Evolutionary conservation across 2,888 invertebrate species (phyloP), one percentile per base, ranked within the genome.

Genomic region (Druceiella hillmani): DNA sequence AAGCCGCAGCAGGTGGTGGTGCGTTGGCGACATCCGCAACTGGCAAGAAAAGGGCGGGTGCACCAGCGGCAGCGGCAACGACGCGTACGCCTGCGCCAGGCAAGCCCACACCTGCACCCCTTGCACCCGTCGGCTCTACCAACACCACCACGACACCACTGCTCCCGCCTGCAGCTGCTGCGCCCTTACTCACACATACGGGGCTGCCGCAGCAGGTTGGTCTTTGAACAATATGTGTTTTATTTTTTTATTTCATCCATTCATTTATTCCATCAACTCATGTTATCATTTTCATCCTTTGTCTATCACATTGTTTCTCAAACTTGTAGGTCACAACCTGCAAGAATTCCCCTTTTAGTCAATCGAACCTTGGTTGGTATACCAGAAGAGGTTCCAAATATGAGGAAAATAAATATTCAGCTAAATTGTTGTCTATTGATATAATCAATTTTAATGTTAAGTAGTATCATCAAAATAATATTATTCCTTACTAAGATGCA

Each of bases 161-260:
- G 56, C 61, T 56, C 59, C 62, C 51, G 54, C 64, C 50, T 47
- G 52, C 53, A 42, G 47, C 55, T 44, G 32, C 38, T 11, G 33
- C 49, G 40, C 67, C 66, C 43, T n/a, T n/a, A n/a, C 70, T 72
- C 48, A 68, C 73, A 32, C 73, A 73, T 56, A 59, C 68, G 14
- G 71, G 70, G 9, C 54, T 73, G 37, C 72, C 77, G 45, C 78
- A 76, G 47, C 70, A 75, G 60, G 74, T 68, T 17, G n/a, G 20
- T 4, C 9, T 13, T 6, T 12, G 31, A 11, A 40, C n/a, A 33
- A 6, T 2, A 2, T 14, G 26, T 15, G 10, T 24, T 13, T 25
- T 2, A 10, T 15, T 27, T 3, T 17, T 13, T 16, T 26, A 4
- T 16, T n/a, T n/a, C n/a, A n/a, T n/a, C n/a, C n/a, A n/a, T n/a